Conservation (phyloP, 2,797 vertebrate species). For the Coluber constrictor region DNA sequence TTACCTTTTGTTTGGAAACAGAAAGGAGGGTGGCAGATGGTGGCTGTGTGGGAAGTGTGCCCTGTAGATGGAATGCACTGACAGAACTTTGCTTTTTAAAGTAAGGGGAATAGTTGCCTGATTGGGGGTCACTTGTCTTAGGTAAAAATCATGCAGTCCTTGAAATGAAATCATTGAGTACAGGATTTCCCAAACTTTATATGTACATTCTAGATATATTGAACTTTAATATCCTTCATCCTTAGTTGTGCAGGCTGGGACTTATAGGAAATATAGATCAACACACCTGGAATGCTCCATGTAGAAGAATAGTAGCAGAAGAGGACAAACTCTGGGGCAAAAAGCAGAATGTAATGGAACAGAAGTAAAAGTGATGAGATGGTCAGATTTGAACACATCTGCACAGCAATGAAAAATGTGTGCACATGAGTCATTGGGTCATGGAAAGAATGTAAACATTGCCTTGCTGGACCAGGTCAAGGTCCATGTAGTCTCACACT, state of each 20-base stretch:
- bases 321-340: background rate
- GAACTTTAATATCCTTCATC: background rate
- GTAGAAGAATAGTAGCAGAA: background rate
- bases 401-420: background rate
- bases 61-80: background rate
- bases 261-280: background rate
- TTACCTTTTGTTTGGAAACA: background rate
- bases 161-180: background rate
- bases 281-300: background rate
- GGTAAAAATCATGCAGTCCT: background rate
- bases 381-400: background rate
- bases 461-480: slow-evolving; percentile 15
- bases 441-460: slow-evolving; percentile 2
- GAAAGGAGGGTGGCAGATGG: background rate
- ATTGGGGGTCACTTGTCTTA: background rate
- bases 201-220: background rate
- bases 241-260: background rate
- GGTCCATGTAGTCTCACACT: background rate
- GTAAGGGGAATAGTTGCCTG: background rate
- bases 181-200: background rate
- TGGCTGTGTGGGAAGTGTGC: background rate
- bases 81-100: background rate
- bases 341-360: slow-evolving; percentile 11
- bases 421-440: background rate
- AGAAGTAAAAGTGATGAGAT: slow-evolving; percentile 7